Base-by-base conservation (phyloP, 37 sponge, comb jelly and placozoan genomes). In the Corticium candelabrum region DNA sequence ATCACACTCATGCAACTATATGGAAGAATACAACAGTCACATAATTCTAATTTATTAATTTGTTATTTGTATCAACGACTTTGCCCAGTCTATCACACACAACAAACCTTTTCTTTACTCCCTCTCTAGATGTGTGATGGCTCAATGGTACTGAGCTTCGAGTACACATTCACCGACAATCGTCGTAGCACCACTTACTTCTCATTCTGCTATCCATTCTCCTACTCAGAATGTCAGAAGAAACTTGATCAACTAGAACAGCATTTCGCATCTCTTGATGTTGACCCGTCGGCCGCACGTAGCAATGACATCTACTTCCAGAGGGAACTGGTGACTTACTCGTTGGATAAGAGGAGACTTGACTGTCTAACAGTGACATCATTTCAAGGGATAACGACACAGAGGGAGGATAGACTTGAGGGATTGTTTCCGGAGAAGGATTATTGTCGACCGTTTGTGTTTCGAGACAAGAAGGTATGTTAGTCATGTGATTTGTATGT, bases 221-320 rank as follows among this genome's bases (percentile, higher is more conserved):
- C 92, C 3, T 97, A 97, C 76, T 57, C 83, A 29, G 93, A 94
- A 1, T 85, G 88, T 37, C 99, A 94, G 79, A 68, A 78, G 41
- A 83, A 57, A 34, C 68, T 97, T 31, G 40, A 76, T 40, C 75
- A 50, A 32, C 76, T 90, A 35, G 94, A 86, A 7, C 41, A 77
- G 7, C 40, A 56, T 37, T 68, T 76, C 35, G 4, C 29, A 41
- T 11, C 33, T 21, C 15, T 27, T 21, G 62, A 50, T 27, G 21
- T 21, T 11, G n/a, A n/a, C n/a, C n/a, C n/a, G n/a, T n/a, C n/a
- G n/a, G n/a, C n/a, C n/a, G n/a, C n/a, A n/a, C n/a, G n/a, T n/a
- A n/a, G n/a, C n/a, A n/a, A n/a, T n/a, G n/a, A n/a, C n/a, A 50
- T 97, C 62, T 97, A 97, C 81, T 97, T 82, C 69, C 93, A 97